Evolutionary conservation across 2,113 vertebrate genomes (phyloP), one percentile per base, ranked within the genome.

Genomic region (Lichenostomus cassidix): DNA sequence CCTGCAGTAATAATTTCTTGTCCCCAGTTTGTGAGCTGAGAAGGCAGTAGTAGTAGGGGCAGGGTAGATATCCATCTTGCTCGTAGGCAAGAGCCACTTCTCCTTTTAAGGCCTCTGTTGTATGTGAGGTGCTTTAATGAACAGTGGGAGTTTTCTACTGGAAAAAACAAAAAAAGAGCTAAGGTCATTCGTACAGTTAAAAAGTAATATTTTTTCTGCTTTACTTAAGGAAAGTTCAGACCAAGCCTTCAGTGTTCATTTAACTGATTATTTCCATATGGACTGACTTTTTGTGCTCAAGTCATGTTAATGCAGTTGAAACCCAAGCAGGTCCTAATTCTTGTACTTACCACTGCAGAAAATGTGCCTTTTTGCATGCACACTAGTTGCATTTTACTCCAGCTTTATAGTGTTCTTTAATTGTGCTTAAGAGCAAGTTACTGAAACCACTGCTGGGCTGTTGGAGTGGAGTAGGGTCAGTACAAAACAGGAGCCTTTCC

Each of bases 211-310:
- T 77, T 83, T 83, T 88, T 86, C 88, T 89, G 64, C 33, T 83
- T 21, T 42, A 37, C 41, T 92, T 46, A 60, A 52, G 70, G n/a
- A 60, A 80, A 63, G 22, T 80, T 93, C 0, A 0, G 65, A 69
- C 53, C 19, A 29, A 70, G 39, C 0, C 4, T 65, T 92, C 42
- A 31, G 46, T 73, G 63, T 74, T 91, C 59, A 11, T 85, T 86
- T 83, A 83, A 44, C 60, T 87, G 60, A 90, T 93, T 46, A 35
- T 78, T 97, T 95, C 93, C 83, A 63, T 93, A 77, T 75, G 71
- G 68, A 49, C 52, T 58, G 39, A 28, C 13, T 31, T 89, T 69
- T 59, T 90, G 52, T 81, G 22, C 35, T 77, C 39, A 21, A 23
- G 28, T 67, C 8, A 50, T 15, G n/a, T 79, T 80, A 94, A 73